A percentile compares a stretch with the other conserved stretches of the same genome.
Evolutionary conservation across 2,797 vertebrate species (phyloP).

Genomic region (Basileuterus tristriatus): DNA sequence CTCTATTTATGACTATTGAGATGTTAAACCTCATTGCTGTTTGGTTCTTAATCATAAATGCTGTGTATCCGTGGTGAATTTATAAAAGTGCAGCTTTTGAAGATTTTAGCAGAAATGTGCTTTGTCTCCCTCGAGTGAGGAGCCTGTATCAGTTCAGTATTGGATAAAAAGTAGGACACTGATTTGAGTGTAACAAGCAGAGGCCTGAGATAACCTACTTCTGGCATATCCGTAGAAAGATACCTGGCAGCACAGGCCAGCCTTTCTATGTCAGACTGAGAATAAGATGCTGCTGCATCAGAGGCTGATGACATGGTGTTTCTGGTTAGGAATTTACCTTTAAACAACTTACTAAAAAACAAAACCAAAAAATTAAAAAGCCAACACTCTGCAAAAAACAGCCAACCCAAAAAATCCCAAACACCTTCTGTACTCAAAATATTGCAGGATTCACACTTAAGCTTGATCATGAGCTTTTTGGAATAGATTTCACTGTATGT

Average conservation of each 20-base stretch:
- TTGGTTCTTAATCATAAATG: not conserved
- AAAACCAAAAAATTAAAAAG: not conserved
- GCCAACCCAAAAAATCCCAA: not conserved
- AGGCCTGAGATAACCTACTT: conserved; percentile 30
- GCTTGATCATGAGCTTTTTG: not conserved
- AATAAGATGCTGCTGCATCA: not conserved
- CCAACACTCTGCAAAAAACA: rapidly evolving
- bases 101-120: not conserved
- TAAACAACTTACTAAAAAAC: not conserved
- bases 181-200: not conserved
- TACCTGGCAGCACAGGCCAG: not conserved
- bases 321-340: not conserved
- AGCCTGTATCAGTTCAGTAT: not conserved
- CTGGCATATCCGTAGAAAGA: not conserved
- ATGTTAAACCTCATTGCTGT: not conserved
- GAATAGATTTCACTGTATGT: not conserved
- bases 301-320: not conserved
- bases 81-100: not conserved
- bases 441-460: not conserved
- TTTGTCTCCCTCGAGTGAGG: not conserved
- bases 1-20: not conserved
- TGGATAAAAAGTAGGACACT: conserved; percentile 36
- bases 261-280: not conserved
- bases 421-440: not conserved
- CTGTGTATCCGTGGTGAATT: not conserved